These are phyloP conservation scores for Chrysocyon brachyurus DNA, from an alignment of 2,797 vertebrate genomes.

Conservation along the genomic window DNA sequence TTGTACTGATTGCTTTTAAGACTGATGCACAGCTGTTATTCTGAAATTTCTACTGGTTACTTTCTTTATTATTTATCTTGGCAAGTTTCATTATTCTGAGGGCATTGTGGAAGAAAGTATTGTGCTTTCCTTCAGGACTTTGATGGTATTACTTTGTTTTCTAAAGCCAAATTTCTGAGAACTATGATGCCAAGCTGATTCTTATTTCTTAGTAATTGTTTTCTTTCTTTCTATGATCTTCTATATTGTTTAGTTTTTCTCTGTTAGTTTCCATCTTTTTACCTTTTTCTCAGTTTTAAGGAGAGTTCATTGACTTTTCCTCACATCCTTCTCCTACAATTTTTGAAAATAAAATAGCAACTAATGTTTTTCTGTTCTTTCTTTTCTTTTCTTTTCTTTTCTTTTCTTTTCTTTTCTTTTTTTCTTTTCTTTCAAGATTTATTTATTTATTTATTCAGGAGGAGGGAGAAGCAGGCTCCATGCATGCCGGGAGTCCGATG, in stretches of 20 bases:
- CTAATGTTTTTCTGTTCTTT: not conserved
- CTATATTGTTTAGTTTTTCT: not conserved
- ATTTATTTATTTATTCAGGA: too few species aligned
- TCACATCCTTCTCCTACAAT: not conserved
- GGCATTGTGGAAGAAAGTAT: not conserved
- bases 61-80: slow-evolving; percentile 3
- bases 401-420: too few species aligned
- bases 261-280: slow-evolving; percentile 11
- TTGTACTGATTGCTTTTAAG: slow-evolving; percentile 14
- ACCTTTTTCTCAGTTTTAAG: slow-evolving; percentile 33
- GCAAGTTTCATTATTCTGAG: not conserved
- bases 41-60: slow-evolving; percentile 30
- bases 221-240: not conserved
- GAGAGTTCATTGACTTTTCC: not conserved
- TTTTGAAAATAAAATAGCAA: slow-evolving; percentile 32
- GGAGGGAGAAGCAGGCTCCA: too few species aligned
- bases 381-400: too few species aligned
- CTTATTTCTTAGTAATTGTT: not conserved
- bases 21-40: not conserved
- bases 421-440: too few species aligned
- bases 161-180: slow-evolving; percentile 12
- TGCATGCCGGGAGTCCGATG: too few species aligned
- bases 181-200: not conserved
- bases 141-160: not conserved
- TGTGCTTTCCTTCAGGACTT: not conserved